Conservation (phyloP, 2,888 invertebrate genomes). For the Iphiclides podalirius region DNA sequence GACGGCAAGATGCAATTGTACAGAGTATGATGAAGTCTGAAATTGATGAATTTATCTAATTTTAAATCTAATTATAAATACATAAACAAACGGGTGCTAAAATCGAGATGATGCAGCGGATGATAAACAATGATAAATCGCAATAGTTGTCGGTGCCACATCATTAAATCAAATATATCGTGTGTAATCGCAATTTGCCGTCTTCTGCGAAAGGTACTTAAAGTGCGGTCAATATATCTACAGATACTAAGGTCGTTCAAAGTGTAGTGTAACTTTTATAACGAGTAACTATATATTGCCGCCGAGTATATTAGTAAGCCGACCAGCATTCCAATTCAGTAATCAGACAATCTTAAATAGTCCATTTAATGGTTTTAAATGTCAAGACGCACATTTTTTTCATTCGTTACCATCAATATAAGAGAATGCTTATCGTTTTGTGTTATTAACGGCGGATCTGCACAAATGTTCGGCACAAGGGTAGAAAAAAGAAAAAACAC, state of each 20-base stretch:
- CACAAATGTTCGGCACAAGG: conserved; percentile 1
- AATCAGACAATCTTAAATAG: no score
- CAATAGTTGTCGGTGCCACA: conserved; percentile 75
- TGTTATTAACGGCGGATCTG: background rate
- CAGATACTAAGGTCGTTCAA: background rate
- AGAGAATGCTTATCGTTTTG: conserved; percentile 12
- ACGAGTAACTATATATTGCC: conserved; percentile 1
- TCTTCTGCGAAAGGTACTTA: conserved; percentile 50
- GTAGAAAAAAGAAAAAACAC: background rate
- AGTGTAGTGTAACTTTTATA: background rate
- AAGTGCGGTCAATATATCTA: conserved; percentile 33
- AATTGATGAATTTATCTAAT: conserved; percentile 67
- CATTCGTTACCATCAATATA: no score
- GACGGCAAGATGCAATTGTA: conserved; percentile 79
- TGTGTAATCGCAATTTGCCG: conserved; percentile 72
- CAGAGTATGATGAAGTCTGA: conserved; percentile 63
- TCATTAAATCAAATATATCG: conserved; percentile 52
- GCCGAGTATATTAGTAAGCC: background rate
- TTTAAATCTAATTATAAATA: conserved; percentile 60
- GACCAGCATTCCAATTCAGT: conserved; percentile 7
- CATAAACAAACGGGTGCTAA: conserved; percentile 53
- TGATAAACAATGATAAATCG: conserved; percentile 44
- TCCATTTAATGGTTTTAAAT: no score
- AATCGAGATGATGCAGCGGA: conserved; percentile 65
- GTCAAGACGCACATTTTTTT: no score